Conservation (phyloP, 2,888 invertebrate species). For the Microplitis manilae region DNA sequence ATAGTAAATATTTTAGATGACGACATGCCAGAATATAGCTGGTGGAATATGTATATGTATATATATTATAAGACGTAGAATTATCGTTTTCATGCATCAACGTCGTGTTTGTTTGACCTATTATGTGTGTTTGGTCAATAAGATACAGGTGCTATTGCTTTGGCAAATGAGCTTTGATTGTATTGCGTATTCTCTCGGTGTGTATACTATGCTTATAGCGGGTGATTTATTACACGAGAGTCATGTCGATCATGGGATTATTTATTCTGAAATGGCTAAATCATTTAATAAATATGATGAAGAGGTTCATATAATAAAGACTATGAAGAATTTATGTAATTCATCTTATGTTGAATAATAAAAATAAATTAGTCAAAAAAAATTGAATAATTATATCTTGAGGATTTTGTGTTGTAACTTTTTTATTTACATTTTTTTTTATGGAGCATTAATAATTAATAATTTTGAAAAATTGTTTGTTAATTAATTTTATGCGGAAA, state of each 20-base stretch:
- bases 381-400: background rate
- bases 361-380: background rate
- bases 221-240: slow-evolving; percentile 9
- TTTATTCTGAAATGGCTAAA: slow-evolving; percentile 6
- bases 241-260: slow-evolving; percentile 17
- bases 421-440: background rate
- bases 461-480: background rate
- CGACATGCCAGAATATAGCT: background rate
- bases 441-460: background rate
- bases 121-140: slow-evolving; percentile 15
- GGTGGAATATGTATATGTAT: background rate
- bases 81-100: slow-evolving; percentile 56
- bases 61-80: slow-evolving; percentile 46
- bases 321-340: slow-evolving; percentile 2
- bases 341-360: background rate
- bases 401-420: background rate
- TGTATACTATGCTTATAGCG: background rate
- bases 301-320: background rate
- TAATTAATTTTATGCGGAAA: background rate
- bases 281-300: background rate
- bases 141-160: slow-evolving; percentile 11
- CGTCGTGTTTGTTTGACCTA: slow-evolving; percentile 46
- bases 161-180: background rate
- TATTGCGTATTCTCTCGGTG: background rate
- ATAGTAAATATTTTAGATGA: background rate